A percentile compares a stretch with the other conserved stretches of the same genome.
Evolutionary conservation across 1,140 invertebrate genomes (phyloP).

Genomic region (Drosophila nannoptera): DNA sequence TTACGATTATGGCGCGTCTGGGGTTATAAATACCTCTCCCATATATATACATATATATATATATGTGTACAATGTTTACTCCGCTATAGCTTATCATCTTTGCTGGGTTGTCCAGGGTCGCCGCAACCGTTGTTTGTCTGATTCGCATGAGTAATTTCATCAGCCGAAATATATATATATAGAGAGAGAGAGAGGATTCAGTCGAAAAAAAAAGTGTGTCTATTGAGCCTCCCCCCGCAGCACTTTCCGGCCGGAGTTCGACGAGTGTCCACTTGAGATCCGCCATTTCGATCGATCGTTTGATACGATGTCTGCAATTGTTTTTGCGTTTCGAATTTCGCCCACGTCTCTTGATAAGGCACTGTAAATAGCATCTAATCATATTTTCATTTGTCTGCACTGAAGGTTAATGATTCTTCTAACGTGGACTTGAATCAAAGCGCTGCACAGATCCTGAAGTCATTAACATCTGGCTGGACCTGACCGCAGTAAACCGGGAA

Average conservation of each 20-base stretch:
- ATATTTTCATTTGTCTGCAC: constrained; percentile 3
- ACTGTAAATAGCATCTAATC: constrained; percentile 8
- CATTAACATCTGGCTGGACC: background rate
- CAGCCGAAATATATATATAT: constrained; percentile 39
- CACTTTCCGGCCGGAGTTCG: no score
- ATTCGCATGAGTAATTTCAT: constrained; percentile 56
- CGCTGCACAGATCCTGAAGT: background rate
- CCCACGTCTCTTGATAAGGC: constrained; percentile 32
- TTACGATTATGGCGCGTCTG: constrained; percentile 17
- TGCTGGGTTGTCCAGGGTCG: constrained; percentile 33
- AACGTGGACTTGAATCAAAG: constrained; percentile 2
- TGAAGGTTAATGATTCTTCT: constrained; percentile 6
- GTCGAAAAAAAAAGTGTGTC: no score
- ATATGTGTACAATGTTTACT: constrained; percentile 31
- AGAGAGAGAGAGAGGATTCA: no score
- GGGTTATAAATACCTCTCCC: constrained; percentile 19
- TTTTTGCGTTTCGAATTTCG: constrained; percentile 31
- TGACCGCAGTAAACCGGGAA: no score
- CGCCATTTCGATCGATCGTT: constrained; percentile 15
- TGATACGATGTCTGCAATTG: constrained; percentile 34
- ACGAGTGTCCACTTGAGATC: constrained; percentile 28
- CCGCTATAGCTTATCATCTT: constrained; percentile 36
- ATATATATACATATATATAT: no score
- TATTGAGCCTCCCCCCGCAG: no score
- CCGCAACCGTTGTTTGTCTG: constrained; percentile 51